Conservation (phyloP, 1,140 invertebrate species). For the Microplitis mediator region DNA sequence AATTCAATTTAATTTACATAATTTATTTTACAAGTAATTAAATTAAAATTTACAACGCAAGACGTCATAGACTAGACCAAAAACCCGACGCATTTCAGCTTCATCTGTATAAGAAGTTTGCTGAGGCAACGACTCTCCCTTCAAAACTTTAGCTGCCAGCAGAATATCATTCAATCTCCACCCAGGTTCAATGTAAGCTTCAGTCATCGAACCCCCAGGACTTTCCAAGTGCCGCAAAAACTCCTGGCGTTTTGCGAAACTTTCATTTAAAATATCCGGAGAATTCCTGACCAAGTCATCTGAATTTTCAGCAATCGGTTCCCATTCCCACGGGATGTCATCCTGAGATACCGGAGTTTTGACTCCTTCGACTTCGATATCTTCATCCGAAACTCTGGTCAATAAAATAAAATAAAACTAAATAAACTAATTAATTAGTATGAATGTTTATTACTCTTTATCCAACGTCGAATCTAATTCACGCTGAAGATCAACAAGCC, state of each 20-base stretch:
- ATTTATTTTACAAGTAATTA: too few relatives aligned
- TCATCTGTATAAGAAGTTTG: conserved; percentile 63
- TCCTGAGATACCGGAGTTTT: conserved; percentile 1
- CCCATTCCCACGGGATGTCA: conserved; percentile 46
- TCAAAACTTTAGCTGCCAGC: conserved; percentile 41
- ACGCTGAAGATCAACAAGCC: conserved; percentile 74
- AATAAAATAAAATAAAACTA: not conserved
- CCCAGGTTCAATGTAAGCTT: conserved; percentile 43
- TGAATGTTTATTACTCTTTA: conserved; percentile 30
- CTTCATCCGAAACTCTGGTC: conserved; percentile 7
- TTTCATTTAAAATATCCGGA: not conserved
- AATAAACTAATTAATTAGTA: not conserved
- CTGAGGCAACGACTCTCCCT: conserved; percentile 16
- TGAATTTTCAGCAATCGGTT: conserved; percentile 29
- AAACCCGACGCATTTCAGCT: conserved; percentile 78
- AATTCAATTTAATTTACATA: not conserved
- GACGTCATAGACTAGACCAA: conserved; percentile 78
- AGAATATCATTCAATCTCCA: conserved; percentile 49
- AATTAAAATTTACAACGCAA: conserved; percentile 70
- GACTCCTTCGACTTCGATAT: not conserved
- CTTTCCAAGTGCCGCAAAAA: conserved; percentile 8
- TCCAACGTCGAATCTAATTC: conserved; percentile 42
- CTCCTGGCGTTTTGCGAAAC: not conserved
- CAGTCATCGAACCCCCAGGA: conserved; percentile 37
- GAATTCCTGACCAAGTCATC: not conserved